Conservation (phyloP, 1,140 invertebrate species). For the Dryas iulia region DNA sequence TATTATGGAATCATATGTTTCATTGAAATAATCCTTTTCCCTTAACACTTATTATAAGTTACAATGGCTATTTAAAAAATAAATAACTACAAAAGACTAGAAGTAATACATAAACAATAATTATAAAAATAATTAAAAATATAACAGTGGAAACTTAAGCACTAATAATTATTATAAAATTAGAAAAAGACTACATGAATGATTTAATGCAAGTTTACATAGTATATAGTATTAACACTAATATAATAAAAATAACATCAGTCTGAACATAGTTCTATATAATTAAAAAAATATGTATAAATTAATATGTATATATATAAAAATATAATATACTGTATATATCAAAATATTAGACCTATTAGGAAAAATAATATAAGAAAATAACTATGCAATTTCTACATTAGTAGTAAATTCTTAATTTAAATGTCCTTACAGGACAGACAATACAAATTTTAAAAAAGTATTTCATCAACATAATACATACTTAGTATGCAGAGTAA, state of each 20-base stretch:
- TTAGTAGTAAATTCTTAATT: background rate
- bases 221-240: no score
- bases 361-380: background rate
- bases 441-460: background rate
- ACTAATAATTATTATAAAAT: no score
- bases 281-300: background rate
- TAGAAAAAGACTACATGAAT: no score
- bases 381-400: background rate
- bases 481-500: background rate
- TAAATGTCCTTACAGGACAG: background rate
- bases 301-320: background rate
- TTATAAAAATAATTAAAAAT: no score
- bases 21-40: background rate
- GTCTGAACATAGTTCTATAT: background rate
- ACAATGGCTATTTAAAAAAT: no score
- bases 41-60: background rate
- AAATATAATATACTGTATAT: background rate
- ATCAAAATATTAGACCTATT: background rate
- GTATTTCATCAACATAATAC: background rate
- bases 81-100: no score
- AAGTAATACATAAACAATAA: no score
- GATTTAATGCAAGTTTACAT: no score
- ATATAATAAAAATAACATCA: background rate
- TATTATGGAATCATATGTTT: background rate
- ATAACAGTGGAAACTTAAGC: no score